phyloP scores from a whole-genome alignment of 1,140 invertebrate genomes.

The Ctenoplectra terminalis region DNA sequence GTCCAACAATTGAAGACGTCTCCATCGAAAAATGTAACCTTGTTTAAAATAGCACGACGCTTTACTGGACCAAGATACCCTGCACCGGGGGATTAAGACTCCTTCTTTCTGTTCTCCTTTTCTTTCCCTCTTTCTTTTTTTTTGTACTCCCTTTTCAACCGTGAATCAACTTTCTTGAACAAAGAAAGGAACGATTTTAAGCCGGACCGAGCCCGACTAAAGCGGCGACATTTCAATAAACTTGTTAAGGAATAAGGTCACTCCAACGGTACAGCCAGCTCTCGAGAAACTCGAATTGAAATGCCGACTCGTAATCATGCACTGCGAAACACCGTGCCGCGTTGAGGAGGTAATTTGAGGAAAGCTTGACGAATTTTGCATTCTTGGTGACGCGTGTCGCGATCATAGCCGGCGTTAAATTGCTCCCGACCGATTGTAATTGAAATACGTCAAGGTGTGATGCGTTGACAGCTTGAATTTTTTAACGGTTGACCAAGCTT shows the following conservation, averaged over 20 bases:
- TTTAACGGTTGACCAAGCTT: not conserved
- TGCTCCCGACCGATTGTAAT: not conserved
- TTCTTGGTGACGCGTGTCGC: slow-evolving; percentile 26
- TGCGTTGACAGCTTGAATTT: not conserved
- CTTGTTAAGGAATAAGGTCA: slow-evolving; percentile 56
- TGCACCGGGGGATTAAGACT: not conserved
- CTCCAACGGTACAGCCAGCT: not conserved
- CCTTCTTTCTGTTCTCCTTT: not conserved
- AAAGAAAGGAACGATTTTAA: not conserved
- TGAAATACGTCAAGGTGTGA: not conserved
- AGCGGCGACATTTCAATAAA: slow-evolving; percentile 45
- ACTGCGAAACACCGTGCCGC: slow-evolving; percentile 16
- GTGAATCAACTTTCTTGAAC: slow-evolving; percentile 15
- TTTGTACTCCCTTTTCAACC: not conserved
- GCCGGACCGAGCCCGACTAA: not conserved
- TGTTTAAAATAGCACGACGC: slow-evolving; percentile 12
- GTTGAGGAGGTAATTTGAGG: slow-evolving; percentile 14
- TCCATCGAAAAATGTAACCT: slow-evolving; percentile 9
- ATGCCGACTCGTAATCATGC: slow-evolving; percentile 24
- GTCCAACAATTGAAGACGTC: slow-evolving; percentile 1
- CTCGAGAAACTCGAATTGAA: slow-evolving; percentile 36
- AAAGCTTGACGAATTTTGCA: slow-evolving; percentile 15
- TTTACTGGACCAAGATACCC: no score
- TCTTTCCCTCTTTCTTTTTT: no score
- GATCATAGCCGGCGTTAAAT: not conserved